Conservation (phyloP, 2,888 invertebrate genomes). For the Drosophila neutralis region DNA sequence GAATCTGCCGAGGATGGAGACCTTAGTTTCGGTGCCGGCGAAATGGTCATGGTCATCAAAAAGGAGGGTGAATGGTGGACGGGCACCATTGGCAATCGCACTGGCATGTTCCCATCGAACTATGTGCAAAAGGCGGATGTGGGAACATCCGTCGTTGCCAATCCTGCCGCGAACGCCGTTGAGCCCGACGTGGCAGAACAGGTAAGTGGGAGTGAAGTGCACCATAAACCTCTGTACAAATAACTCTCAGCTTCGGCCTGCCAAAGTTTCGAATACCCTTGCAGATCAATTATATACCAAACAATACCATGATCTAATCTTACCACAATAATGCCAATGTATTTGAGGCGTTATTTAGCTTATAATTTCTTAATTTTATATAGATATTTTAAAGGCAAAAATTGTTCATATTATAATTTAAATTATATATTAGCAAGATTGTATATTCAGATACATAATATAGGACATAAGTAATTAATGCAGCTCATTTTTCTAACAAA, state of each 20-base stretch:
- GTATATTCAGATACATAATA: not conserved
- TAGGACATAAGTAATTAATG: not conserved
- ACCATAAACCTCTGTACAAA: not conserved
- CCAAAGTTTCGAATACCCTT: conserved; percentile 1
- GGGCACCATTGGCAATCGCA: conserved; percentile 91
- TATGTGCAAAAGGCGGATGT: conserved; percentile 92
- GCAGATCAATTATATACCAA: conserved; percentile 4
- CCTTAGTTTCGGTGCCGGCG: conserved; percentile 94
- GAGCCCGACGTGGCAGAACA: conserved; percentile 57
- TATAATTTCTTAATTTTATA: not conserved
- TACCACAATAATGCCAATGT: not conserved
- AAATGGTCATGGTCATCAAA: conserved; percentile 93
- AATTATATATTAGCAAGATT: not conserved
- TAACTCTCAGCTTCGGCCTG: not conserved
- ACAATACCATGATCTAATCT: not conserved
- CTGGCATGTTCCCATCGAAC: conserved; percentile 98
- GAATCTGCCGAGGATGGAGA: conserved; percentile 95
- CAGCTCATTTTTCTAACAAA: not conserved
- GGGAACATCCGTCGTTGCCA: conserved; percentile 67
- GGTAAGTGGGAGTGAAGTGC: conserved; percentile 51
- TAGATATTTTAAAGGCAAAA: not conserved
- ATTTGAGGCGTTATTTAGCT: not conserved
- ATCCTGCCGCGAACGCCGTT: conserved; percentile 30
- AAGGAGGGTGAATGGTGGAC: conserved; percentile 99
- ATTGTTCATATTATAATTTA: not conserved